A percentile compares a stretch with the other conserved stretches of the same genome.
Conservation (phyloP, 2,888 invertebrate genomes). For the Lydus trimaculatus region DNA sequence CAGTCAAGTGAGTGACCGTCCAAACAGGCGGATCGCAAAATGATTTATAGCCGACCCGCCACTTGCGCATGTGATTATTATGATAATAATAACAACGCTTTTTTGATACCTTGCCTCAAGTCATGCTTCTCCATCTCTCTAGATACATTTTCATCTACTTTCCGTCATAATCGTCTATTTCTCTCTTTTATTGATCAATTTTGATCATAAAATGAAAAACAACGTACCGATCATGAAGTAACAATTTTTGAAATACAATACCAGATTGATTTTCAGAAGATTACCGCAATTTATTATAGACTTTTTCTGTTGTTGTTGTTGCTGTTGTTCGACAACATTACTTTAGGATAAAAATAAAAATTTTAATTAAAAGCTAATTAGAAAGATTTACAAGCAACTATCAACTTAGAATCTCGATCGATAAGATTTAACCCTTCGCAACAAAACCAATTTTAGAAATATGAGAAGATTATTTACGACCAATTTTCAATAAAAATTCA, state of each 20-base stretch:
- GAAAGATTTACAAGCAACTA: conserved; percentile 7
- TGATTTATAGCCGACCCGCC: conserved; percentile 59
- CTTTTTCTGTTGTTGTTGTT: conserved; percentile 18
- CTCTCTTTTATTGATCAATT: neutral
- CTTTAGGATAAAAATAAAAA: conserved; percentile 16
- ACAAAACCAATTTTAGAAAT: neutral
- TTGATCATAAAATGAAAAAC: neutral
- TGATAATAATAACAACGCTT: conserved; percentile 59
- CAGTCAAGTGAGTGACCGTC: conserved; percentile 59
- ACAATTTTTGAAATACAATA: conserved; percentile 22
- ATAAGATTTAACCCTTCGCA: neutral
- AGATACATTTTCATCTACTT: neutral
- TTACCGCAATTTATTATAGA: conserved; percentile 34
- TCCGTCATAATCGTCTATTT: neutral
- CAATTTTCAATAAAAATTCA: neutral
- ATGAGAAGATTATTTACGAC: neutral
- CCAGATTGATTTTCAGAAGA: conserved; percentile 39
- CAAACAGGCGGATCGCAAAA: conserved; percentile 58
- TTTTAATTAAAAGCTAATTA: conserved; percentile 37
- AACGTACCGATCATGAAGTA: conserved; percentile 7
- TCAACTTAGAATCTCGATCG: neutral
- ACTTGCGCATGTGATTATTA: conserved; percentile 61
- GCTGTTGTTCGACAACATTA: neutral
- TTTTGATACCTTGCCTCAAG: conserved; percentile 55
- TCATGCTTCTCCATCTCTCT: conserved; percentile 44